These are phyloP conservation scores for Drosophila koepferae DNA, from an alignment of 2,888 invertebrate genomes.

Conservation along the genomic window DNA sequence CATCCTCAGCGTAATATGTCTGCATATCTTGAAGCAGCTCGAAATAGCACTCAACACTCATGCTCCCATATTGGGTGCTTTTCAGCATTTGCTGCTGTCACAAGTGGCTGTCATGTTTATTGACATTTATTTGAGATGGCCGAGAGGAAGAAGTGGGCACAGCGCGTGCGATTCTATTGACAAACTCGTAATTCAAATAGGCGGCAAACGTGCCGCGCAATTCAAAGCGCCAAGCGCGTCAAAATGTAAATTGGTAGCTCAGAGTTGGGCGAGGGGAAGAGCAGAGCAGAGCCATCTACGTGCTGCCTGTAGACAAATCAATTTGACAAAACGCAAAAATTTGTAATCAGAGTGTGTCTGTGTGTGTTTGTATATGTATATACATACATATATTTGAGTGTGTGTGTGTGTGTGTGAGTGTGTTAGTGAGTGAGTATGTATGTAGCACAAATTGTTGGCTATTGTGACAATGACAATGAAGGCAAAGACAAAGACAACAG, in stretches of 20 bases:
- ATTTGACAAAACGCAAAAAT: slow-evolving; percentile 63
- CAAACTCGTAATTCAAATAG: slow-evolving; percentile 74
- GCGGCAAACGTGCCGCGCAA: slow-evolving; percentile 74
- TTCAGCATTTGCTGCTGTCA: slow-evolving; percentile 42
- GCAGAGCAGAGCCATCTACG: slow-evolving; percentile 39
- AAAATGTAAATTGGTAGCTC: slow-evolving; percentile 68
- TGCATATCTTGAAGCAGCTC: slow-evolving; percentile 9
- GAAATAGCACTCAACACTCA: slow-evolving; percentile 11
- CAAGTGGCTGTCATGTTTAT: slow-evolving; percentile 52
- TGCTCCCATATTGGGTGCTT: slow-evolving; percentile 19
- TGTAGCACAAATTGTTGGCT: slow-evolving; percentile 53
- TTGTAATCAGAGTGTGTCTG: slow-evolving; percentile 52
- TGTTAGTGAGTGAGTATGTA: not conserved
- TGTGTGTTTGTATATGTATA: not conserved
- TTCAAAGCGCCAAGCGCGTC: slow-evolving; percentile 63
- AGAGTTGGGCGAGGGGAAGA: not conserved
- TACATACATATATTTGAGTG: not conserved
- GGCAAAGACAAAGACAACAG: slow-evolving; percentile 52
- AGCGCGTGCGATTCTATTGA: slow-evolving; percentile 63
- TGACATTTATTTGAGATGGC: slow-evolving; percentile 73
- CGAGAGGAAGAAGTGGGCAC: slow-evolving; percentile 3
- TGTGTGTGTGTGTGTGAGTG: not conserved
- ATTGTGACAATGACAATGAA: slow-evolving; percentile 71
- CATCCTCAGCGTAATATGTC: not conserved
- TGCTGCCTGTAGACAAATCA: slow-evolving; percentile 65